phyloP scores from a whole-genome alignment of 2,113 vertebrate genomes.

The Otolemur garnettii region DNA sequence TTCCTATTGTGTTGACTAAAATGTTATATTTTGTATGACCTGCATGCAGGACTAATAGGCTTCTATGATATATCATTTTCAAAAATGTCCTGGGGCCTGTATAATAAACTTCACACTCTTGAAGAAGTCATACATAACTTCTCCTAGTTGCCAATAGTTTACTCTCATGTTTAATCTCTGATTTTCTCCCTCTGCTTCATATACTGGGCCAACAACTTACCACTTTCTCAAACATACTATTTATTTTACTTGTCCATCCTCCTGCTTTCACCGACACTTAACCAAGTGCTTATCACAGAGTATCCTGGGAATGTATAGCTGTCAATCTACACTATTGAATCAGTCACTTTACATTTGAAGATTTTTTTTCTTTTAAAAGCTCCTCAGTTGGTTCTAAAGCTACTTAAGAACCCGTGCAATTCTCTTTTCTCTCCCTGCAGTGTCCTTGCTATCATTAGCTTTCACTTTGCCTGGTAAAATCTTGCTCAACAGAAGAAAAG shows the following conservation, averaged over 20 bases:
- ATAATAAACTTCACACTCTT: neutral
- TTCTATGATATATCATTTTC: neutral
- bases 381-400: neutral
- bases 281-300: neutral
- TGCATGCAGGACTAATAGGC: neutral
- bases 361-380: neutral
- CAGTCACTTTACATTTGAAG: neutral
- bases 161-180: neutral
- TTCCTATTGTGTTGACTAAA: neutral
- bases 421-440: neutral
- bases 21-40: neutral
- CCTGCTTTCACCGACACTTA: constrained; percentile 12
- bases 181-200: neutral
- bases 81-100: neutral
- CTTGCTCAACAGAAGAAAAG: neutral
- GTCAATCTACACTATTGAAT: neutral
- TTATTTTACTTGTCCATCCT: neutral
- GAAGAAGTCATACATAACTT: neutral
- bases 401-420: neutral
- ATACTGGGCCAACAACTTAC: neutral
- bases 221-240: constrained; percentile 9
- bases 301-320: neutral
- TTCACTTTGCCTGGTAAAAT: constrained; percentile 33
- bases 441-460: neutral
- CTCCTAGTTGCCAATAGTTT: neutral